phyloP scores from a whole-genome alignment of 2,888 invertebrate genomes.

The Melanargia galathea region DNA sequence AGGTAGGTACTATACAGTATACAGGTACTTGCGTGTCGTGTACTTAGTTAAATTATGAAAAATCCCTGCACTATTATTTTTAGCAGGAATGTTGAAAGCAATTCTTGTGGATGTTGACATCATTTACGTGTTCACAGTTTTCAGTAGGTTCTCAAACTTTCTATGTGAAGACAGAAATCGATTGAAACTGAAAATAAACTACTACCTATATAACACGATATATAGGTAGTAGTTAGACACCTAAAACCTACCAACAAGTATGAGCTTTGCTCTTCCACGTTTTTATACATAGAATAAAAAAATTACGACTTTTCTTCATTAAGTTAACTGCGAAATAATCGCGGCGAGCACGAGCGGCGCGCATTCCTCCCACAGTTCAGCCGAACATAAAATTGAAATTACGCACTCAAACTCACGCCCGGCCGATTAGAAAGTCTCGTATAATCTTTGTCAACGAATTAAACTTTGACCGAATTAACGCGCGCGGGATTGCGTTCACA shows the following conservation, averaged over 20 bases:
- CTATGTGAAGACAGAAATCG: no score
- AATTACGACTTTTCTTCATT: conserved; percentile 48
- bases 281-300: conserved; percentile 30
- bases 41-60: no score
- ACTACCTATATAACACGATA: no score
- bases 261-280: conserved; percentile 8
- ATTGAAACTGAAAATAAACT: no score
- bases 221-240: no score
- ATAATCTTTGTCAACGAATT: conserved; percentile 79
- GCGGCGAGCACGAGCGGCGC: conserved; percentile 40
- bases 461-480: conserved; percentile 81
- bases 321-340: conserved; percentile 59
- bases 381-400: conserved; percentile 71
- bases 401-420: conserved; percentile 64
- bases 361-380: conserved; percentile 70
- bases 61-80: no score
- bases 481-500: conserved; percentile 67
- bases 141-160: no score
- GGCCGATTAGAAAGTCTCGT: conserved; percentile 64
- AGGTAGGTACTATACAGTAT: no score
- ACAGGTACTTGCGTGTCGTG: no score
- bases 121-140: no score
- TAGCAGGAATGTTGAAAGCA: no score
- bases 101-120: no score
- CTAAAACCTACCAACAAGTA: neutral